Conservation (phyloP, 1,140 invertebrate genomes). For the Diuraphis noxia region DNA sequence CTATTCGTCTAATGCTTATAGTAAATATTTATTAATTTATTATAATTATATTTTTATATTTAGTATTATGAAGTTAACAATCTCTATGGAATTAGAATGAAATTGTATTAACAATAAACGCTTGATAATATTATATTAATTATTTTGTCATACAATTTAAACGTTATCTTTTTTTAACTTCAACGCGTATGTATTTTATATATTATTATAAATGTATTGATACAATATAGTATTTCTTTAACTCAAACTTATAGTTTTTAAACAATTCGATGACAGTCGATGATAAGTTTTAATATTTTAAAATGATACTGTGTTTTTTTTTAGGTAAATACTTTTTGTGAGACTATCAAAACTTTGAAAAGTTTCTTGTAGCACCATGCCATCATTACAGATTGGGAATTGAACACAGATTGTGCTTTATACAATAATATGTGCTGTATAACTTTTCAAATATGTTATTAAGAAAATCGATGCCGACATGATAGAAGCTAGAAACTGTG, state of each 20-base stretch:
- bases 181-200: not conserved
- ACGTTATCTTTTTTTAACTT: not conserved
- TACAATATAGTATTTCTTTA: too few relatives aligned
- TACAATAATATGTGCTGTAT: not conserved
- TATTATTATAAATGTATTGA: not conserved
- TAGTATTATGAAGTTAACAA: not conserved
- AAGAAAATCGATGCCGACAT: not conserved
- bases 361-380: not conserved
- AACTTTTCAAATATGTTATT: not conserved
- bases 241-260: not conserved
- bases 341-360: not conserved
- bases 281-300: constrained; percentile 11
- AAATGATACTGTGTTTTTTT: not conserved
- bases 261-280: not conserved
- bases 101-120: not conserved
- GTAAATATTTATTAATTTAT: too few relatives aligned
- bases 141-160: not conserved
- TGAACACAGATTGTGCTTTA: not conserved
- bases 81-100: not conserved
- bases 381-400: not conserved
- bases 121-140: not conserved
- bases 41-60: too few relatives aligned
- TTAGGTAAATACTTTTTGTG: not conserved
- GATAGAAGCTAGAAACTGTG: not conserved
- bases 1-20: too few relatives aligned